phyloP scores from a whole-genome alignment of 2,797 vertebrate species.

The Chelmon rostratus region DNA sequence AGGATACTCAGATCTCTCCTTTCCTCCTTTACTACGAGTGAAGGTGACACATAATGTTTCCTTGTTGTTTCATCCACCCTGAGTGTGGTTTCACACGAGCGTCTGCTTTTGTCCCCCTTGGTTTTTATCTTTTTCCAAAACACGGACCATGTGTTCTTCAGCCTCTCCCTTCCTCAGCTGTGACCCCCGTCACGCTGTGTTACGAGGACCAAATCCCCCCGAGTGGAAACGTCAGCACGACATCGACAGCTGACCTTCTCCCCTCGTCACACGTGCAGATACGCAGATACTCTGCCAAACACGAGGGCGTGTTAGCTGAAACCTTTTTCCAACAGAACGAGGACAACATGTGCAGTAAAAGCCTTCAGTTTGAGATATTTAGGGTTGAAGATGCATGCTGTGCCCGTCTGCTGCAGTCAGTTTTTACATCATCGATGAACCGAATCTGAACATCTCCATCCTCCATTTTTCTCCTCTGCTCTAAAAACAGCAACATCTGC shows the following conservation, averaged over 20 bases:
- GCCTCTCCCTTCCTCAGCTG: conserved; percentile 73
- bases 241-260: conserved; percentile 53
- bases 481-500: background rate
- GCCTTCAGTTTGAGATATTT: background rate
- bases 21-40: background rate
- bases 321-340: too few species aligned
- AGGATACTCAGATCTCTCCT: background rate
- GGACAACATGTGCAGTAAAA: background rate
- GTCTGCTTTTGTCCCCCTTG: background rate
- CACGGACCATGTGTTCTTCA: conserved; percentile 43
- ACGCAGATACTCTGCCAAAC: background rate
- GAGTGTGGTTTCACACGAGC: background rate
- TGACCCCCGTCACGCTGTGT: conserved; percentile 40
- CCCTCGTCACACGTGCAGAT: conserved; percentile 22
- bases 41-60: background rate
- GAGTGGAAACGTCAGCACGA: conserved; percentile 45
- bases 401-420: too few species aligned
- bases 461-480: background rate
- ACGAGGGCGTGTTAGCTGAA: background rate
- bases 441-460: background rate
- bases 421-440: background rate
- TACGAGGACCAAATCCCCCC: conserved; percentile 23
- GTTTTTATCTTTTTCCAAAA: conserved; percentile 25
- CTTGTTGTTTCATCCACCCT: background rate
- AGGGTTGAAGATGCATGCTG: background rate